Conservation (phyloP, 2,113 vertebrate genomes). For the Origma solitaria region DNA sequence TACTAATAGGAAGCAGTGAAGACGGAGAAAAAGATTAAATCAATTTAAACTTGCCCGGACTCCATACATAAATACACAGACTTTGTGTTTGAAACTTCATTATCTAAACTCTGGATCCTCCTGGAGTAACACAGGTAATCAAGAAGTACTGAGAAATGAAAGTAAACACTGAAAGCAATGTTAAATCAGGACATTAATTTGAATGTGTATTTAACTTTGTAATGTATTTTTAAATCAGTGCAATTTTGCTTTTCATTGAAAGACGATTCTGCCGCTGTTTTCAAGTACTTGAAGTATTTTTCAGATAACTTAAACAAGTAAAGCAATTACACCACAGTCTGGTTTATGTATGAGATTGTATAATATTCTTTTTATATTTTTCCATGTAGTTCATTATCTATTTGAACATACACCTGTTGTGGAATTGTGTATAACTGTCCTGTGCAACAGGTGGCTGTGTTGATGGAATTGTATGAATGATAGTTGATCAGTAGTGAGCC, state of each 20-base stretch:
- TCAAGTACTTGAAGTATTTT: constrained; percentile 48
- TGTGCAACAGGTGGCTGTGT: constrained; percentile 46
- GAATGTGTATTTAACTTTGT: constrained; percentile 60
- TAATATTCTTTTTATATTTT: constrained; percentile 48
- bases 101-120: neutral
- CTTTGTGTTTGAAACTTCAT: neutral
- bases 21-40: constrained; percentile 93
- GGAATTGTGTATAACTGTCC: constrained; percentile 46
- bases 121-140: constrained; percentile 15
- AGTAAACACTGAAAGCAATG: constrained; percentile 36
- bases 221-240: constrained; percentile 53
- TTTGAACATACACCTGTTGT: constrained; percentile 49
- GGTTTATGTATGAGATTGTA: constrained; percentile 54
- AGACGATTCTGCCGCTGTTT: constrained; percentile 33
- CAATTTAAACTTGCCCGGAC: neutral
- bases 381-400: constrained; percentile 28
- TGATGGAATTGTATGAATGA: constrained; percentile 24
- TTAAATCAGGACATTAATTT: constrained; percentile 40
- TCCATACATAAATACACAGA: neutral
- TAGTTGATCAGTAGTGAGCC: constrained; percentile 67
- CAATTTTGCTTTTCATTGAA: constrained; percentile 57
- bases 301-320: constrained; percentile 42
- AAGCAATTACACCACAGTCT: constrained; percentile 30
- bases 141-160: neutral
- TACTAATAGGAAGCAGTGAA: constrained; percentile 89